Conservation (phyloP, 1,140 invertebrate genomes). For the Sesamia nonagrioides region DNA sequence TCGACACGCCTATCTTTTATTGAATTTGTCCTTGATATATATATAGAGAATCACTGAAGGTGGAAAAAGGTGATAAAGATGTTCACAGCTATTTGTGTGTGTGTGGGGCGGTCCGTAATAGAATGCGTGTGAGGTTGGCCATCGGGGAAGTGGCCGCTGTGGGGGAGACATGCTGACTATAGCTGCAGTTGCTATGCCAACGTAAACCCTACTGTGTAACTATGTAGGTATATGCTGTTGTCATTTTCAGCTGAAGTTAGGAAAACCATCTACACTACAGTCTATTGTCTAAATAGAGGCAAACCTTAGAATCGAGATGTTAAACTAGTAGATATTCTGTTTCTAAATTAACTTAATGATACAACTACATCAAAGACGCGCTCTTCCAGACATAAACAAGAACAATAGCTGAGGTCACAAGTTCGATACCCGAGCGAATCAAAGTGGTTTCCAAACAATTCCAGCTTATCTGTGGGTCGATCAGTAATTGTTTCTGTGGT, state of each 20-base stretch:
- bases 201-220: background rate
- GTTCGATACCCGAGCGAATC: slow-evolving; percentile 21
- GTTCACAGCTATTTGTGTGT: slow-evolving; percentile 6
- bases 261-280: no score
- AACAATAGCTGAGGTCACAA: slow-evolving; percentile 17
- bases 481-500: slow-evolving; percentile 38
- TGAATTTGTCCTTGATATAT: slow-evolving; percentile 21
- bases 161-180: background rate
- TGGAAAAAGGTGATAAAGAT: slow-evolving; percentile 1
- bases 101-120: background rate
- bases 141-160: background rate
- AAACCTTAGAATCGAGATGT: no score
- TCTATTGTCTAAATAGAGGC: no score
- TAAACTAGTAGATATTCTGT: no score
- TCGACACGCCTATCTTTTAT: slow-evolving; percentile 9
- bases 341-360: background rate
- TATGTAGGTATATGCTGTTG: no score
- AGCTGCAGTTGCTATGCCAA: background rate
- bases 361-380: background rate
- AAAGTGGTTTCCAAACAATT: slow-evolving; percentile 27
- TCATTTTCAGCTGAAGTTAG: background rate
- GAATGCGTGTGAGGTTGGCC: slow-evolving; percentile 5
- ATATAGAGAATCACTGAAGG: background rate
- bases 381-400: slow-evolving; percentile 7
- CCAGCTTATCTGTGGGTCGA: slow-evolving; percentile 19